Evolutionary conservation across 2,797 vertebrate species (phyloP), one percentile per base, ranked within the genome.

Genomic region (Morelia viridis): DNA sequence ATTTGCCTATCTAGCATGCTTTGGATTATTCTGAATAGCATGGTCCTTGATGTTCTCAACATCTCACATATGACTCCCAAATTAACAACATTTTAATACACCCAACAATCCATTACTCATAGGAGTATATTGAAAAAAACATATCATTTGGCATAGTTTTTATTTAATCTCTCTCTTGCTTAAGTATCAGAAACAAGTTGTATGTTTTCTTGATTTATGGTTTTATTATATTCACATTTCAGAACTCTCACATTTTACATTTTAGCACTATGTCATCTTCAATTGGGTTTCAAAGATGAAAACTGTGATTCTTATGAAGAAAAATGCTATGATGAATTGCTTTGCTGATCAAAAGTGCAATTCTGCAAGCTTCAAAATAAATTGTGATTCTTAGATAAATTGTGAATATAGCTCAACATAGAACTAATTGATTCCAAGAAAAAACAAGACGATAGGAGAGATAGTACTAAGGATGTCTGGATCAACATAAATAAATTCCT

Each of bases 171-270:
- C 8, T 8, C 92, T 65, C 31, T 90, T 92, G 93, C 92, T 61
- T 95, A 71, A 41, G 88, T 4, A 0, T 86, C 90, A 93, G 85
- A 92, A 95, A 83, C 28, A 62, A 93, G 57, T n/a, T 68, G 94
- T 92, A 50, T 87, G 89, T 94, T 95, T 87, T 92, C 94, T 96
- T 95, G 91, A 94, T 94, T 92, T 94, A 92, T 91, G 90, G 12
- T 62, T 94, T 94, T 94, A 95, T 62, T 56, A 87, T n/a, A 71
- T 57, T 93, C 89, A 60, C 91, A 85, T 92, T 94, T 93, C 87
- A 80, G 24, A 61, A 31, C 3, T 24, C 60, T 93, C 92, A 92
- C 65, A 93, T 68, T 28, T 93, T 24, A 17, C 60, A 35, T 93
- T 95, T 91, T 2, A 90, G 12, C n/a, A 8, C 57, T 92, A 35